phyloP scores from a whole-genome alignment of 2,113 vertebrate genomes.

The Mus spicilegus region DNA sequence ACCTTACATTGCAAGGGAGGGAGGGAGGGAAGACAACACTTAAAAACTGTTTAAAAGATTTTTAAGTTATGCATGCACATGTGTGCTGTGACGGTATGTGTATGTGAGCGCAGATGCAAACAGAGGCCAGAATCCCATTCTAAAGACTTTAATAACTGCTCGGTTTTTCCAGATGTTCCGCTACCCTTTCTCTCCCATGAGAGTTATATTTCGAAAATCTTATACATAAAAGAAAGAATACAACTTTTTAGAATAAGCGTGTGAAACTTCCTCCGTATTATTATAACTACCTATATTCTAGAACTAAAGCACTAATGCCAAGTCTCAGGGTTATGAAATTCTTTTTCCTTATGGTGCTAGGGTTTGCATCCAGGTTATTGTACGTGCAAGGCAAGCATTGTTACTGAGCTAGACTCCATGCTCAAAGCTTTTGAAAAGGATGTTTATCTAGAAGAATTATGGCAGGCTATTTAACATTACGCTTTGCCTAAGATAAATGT shows the following conservation, averaged over 20 bases:
- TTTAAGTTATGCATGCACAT: background rate
- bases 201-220: background rate
- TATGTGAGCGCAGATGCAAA: background rate
- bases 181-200: background rate
- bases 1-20: background rate
- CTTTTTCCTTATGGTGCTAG: background rate
- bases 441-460: conserved; percentile 59
- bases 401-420: background rate
- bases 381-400: background rate
- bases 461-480: conserved; percentile 37
- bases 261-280: conserved; percentile 68
- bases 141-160: background rate
- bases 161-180: background rate
- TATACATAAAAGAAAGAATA: conserved; percentile 17
- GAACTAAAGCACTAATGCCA: conserved; percentile 24
- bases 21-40: background rate
- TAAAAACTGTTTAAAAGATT: background rate
- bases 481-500: conserved; percentile 41
- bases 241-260: conserved; percentile 55
- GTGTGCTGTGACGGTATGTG: background rate
- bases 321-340: background rate
- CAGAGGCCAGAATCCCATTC: background rate
- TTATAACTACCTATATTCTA: background rate
- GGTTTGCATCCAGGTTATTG: background rate
- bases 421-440: conserved; percentile 60